These are phyloP conservation scores for Blastomussa wellsi DNA, from an alignment of 92 coral and sea anemone genomes.

Conservation along the genomic window DNA sequence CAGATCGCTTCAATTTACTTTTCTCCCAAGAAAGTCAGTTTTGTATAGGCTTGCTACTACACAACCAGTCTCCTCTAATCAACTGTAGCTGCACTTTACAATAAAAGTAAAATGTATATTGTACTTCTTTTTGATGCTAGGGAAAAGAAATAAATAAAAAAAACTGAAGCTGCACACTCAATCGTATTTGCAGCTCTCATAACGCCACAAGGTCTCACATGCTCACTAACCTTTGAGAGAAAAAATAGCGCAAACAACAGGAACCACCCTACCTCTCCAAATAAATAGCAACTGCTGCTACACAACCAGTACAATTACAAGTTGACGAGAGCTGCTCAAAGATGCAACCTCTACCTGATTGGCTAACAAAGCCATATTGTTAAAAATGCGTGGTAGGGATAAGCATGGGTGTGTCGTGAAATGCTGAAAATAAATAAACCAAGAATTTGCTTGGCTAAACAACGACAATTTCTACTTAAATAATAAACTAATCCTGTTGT, in stretches of 20 bases:
- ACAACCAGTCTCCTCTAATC: neutral
- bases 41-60: neutral
- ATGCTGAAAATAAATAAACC: neutral
- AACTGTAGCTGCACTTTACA: neutral
- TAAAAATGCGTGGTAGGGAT: neutral
- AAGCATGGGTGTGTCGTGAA: neutral
- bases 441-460: neutral
- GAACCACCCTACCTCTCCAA: too few species aligned
- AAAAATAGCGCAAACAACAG: too few species aligned
- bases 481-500: neutral
- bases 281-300: too few species aligned
- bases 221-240: too few species aligned
- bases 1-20: neutral
- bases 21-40: neutral
- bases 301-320: too few species aligned
- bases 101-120: too few species aligned
- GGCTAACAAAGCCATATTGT: neutral
- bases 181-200: too few species aligned
- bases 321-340: too few species aligned
- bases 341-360: neutral
- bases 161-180: too few species aligned
- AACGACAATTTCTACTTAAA: neutral
- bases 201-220: too few species aligned
- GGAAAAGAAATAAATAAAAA: too few species aligned
- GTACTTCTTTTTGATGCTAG: too few species aligned